phyloP scores from a whole-genome alignment of 2,888 invertebrate species.

The Acleris holmiana region DNA sequence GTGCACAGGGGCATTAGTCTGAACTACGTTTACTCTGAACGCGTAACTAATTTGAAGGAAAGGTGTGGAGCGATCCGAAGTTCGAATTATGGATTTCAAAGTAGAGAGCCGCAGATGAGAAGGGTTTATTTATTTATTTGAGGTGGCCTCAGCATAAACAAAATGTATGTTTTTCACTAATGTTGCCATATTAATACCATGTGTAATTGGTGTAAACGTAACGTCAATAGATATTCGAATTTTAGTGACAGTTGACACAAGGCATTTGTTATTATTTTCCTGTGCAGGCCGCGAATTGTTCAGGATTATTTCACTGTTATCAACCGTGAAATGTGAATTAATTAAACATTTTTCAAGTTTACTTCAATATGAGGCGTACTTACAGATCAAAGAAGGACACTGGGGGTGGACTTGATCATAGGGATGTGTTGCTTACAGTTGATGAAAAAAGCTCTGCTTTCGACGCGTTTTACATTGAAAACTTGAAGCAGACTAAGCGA shows the following conservation, averaged over 20 bases:
- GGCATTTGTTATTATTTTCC: constrained; percentile 37
- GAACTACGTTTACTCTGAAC: too few species aligned
- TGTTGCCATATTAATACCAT: constrained; percentile 12
- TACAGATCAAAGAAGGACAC: constrained; percentile 71
- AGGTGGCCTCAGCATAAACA: too few species aligned
- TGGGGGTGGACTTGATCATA: constrained; percentile 58
- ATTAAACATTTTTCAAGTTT: constrained; percentile 11
- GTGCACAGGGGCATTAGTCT: too few species aligned
- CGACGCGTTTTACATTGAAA: constrained; percentile 76
- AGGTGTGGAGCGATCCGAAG: too few species aligned
- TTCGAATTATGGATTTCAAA: too few species aligned
- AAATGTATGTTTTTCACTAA: not conserved
- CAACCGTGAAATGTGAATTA: not conserved
- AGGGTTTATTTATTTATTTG: too few species aligned
- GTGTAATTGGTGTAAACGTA: not conserved
- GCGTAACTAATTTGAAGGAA: too few species aligned
- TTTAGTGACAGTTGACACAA: constrained; percentile 17
- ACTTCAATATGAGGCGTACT: constrained; percentile 62
- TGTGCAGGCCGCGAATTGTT: not conserved
- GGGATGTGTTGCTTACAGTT: constrained; percentile 62
- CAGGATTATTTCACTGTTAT: not conserved
- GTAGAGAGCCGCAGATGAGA: too few species aligned
- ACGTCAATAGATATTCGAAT: constrained; percentile 30
- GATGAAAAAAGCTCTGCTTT: constrained; percentile 70
- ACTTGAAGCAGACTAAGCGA: constrained; percentile 75